Base-by-base conservation (phyloP, 2,888 invertebrate species). In the Galerucella pusilla region DNA sequence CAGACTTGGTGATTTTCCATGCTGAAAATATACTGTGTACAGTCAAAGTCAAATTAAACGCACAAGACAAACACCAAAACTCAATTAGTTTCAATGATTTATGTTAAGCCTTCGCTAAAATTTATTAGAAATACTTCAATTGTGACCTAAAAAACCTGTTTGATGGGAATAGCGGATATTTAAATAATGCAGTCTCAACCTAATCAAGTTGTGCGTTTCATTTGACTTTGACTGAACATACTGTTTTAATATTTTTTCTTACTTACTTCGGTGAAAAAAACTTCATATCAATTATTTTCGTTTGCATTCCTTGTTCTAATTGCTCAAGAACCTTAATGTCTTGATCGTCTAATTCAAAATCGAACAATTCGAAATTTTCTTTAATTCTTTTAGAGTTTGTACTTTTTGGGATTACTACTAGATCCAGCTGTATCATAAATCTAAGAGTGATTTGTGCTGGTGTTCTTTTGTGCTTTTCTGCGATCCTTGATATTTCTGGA, bases 321-420 rank as follows among this genome's bases (percentile, higher is more conserved):
- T 86, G 87, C 49, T 90, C 89, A 71, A 96, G 84, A 69, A 89
- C 88, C 0, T 87, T 81, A 88, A 94, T 90, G 83, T 96, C 95
- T 1, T 88, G 88, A 0, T 88, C 85, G 67, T 88, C 90, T 61
- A 96, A 86, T 80, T 90, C 86, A 85, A 96, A 96, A 86, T 93
- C 92, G 85, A 94, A 95, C 69, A 96, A 86, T 73, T 93, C 88
- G 63, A 96, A 90, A 85, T 97, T 97, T 87, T 94, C 91, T 82
- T 90, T 89, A 28, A 97, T 91, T 77, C 96, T 90, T 7, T 88
- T 84, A 0, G 92, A 88, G 86, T 93, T 94, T 3, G 93, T 93
- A 85, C 96, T 96, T 86, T 97, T 97, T 4, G 97, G 97, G 83
- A 97, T 96, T 54, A 92, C 92, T 10, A 90, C 90, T 42, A 96